A percentile compares a stretch with the other conserved stretches of the same genome.
Evolutionary conservation across 1,140 invertebrate genomes (phyloP).

Genomic region (Diploscapter pachys): DNA sequence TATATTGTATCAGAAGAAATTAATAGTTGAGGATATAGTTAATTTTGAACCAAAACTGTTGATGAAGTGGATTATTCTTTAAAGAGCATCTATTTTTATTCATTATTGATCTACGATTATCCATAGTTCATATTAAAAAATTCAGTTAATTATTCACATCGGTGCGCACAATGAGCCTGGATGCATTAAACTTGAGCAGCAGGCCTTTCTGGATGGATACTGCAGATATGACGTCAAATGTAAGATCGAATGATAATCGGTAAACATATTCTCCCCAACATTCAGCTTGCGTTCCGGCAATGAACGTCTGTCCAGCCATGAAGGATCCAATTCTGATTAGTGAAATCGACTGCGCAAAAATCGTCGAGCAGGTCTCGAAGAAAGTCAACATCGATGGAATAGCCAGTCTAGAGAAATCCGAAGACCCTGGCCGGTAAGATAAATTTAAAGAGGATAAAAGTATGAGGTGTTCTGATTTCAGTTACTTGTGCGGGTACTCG

Average conservation of each 20-base stretch:
- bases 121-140: background rate
- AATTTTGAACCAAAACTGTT: background rate
- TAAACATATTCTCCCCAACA: too few species aligned
- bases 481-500: constrained; percentile 9
- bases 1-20: background rate
- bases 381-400: background rate
- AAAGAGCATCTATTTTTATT: background rate
- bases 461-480: background rate
- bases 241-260: background rate
- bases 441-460: background rate
- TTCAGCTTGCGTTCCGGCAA: background rate
- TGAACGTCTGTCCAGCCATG: constrained; percentile 1
- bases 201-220: constrained; percentile 7
- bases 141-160: constrained; percentile 19
- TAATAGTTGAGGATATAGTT: background rate
- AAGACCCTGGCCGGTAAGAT: constrained; percentile 5
- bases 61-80: background rate
- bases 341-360: background rate
- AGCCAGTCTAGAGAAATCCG: background rate
- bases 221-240: constrained; percentile 11
- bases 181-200: constrained; percentile 14
- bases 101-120: background rate
- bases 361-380: background rate
- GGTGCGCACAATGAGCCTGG: constrained; percentile 7
- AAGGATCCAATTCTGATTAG: background rate